Evolutionary conservation across 2,888 invertebrate genomes (phyloP), one percentile per base, ranked within the genome.

Genomic region (Acrocyrtus sp.): DNA sequence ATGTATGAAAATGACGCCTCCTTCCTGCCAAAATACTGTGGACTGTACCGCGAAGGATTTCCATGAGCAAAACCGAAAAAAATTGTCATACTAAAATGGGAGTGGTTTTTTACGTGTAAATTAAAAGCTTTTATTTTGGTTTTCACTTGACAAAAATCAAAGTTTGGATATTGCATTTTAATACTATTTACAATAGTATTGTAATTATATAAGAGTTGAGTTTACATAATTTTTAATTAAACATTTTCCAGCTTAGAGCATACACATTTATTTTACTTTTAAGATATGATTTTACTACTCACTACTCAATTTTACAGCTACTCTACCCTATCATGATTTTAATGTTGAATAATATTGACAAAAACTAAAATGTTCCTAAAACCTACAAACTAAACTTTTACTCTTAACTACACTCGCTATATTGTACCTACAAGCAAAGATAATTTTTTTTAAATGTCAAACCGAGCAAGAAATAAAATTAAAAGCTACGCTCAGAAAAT

Each of bases 51-150:
- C n/a, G n/a, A n/a, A n/a, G n/a, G n/a, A n/a, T n/a, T n/a, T n/a
- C n/a, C n/a, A n/a, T n/a, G n/a, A n/a, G n/a, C n/a, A n/a, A n/a
- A n/a, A n/a, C n/a, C n/a, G n/a, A n/a, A n/a, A n/a, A n/a, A n/a
- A n/a, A n/a, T n/a, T n/a, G n/a, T n/a, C n/a, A n/a, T n/a, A n/a
- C n/a, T n/a, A n/a, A n/a, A n/a, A n/a, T n/a, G n/a, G n/a, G n/a
- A n/a, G n/a, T n/a, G n/a, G n/a, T n/a, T n/a, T n/a, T n/a, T n/a
- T n/a, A n/a, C n/a, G n/a, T 56, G 39, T 58, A 69, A 68, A 69
- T 62, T 62, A 69, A 41, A 61, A 69, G 69, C 61, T 70, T 70
- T 70, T 56, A 56, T 41, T 70, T 70, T 68, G 60, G 54, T 51
- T 68, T 62, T n/a, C 27, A 10, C 17, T 62, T 57, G 45, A 62